These are phyloP conservation scores for Ecliptopera silaceata DNA, from an alignment of 2,888 invertebrate species.

Conservation along the genomic window DNA sequence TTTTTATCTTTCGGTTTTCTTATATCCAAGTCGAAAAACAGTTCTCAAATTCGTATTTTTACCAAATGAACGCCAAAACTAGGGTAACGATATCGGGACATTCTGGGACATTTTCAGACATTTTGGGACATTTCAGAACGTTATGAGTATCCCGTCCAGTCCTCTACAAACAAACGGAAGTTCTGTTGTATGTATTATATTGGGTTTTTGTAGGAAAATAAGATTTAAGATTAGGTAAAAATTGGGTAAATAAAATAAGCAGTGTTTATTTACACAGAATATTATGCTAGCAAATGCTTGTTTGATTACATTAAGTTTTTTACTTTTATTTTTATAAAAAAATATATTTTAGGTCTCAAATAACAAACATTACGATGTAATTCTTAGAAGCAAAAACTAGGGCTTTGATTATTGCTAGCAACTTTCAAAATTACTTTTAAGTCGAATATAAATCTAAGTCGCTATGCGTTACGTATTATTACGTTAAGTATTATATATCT, in stretches of 20 bases:
- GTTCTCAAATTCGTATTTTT: slow-evolving; percentile 6
- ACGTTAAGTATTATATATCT: too few species aligned
- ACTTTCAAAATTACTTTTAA: too few species aligned
- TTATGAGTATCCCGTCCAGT: slow-evolving; percentile 16
- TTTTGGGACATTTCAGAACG: not conserved
- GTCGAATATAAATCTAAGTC: too few species aligned
- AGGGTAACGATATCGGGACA: slow-evolving; percentile 23
- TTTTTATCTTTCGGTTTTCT: not conserved
- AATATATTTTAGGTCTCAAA: too few species aligned
- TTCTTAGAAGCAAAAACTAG: too few species aligned
- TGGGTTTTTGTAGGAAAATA: slow-evolving; percentile 18
- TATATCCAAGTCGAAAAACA: not conserved
- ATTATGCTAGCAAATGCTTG: not conserved
- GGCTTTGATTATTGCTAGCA: too few species aligned
- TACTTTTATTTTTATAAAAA: too few species aligned
- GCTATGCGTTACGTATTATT: too few species aligned
- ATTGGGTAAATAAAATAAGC: slow-evolving; percentile 36
- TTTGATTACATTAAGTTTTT: too few species aligned
- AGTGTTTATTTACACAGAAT: not conserved
- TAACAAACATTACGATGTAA: too few species aligned
- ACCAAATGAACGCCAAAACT: slow-evolving; percentile 9
- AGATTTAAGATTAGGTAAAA: slow-evolving; percentile 25
- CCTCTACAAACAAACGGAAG: slow-evolving; percentile 19
- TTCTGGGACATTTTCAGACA: slow-evolving; percentile 1
- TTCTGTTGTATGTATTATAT: slow-evolving; percentile 11